Evolutionary conservation across 2,797 vertebrate genomes (phyloP).

Genomic region (Buceros bicornis): DNA sequence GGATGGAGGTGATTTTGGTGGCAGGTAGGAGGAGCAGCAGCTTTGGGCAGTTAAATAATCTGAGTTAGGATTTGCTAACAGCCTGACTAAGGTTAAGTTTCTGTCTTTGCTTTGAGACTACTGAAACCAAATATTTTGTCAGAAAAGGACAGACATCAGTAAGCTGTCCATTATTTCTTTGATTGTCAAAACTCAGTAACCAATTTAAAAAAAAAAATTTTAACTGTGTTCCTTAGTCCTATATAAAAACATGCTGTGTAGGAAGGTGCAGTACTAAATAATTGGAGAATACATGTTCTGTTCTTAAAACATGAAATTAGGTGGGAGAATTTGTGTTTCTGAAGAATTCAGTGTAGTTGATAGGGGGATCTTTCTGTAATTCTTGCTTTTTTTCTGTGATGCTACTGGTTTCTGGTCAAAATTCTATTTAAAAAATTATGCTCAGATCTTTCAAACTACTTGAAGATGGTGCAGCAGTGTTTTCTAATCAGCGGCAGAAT

Average conservation of each 20-base stretch:
- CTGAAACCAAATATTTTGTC: not conserved
- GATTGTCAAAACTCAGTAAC: not conserved
- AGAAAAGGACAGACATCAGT: not conserved
- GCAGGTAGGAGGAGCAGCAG: not conserved
- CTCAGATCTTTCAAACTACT: not conserved
- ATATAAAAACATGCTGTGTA: not conserved
- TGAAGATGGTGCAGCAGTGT: not conserved
- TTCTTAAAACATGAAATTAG: not conserved
- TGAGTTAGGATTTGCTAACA: not conserved
- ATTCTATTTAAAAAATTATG: not conserved
- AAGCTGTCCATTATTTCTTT: not conserved
- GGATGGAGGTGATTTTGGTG: accelerated
- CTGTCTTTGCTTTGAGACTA: not conserved
- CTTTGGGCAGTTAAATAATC: not conserved
- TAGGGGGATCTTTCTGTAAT: not conserved
- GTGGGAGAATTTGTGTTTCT: not conserved
- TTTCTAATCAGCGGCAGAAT: not conserved
- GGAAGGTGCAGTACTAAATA: not conserved
- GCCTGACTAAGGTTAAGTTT: not conserved
- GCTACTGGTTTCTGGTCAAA: not conserved
- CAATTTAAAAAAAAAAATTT: no score
- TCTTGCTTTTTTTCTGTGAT: not conserved
- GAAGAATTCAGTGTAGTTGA: not conserved
- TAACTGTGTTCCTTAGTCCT: not conserved
- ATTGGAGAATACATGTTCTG: not conserved